Evolutionary conservation across 2,797 vertebrate genomes (phyloP).

Genomic region (Crenichthys baileyi): DNA sequence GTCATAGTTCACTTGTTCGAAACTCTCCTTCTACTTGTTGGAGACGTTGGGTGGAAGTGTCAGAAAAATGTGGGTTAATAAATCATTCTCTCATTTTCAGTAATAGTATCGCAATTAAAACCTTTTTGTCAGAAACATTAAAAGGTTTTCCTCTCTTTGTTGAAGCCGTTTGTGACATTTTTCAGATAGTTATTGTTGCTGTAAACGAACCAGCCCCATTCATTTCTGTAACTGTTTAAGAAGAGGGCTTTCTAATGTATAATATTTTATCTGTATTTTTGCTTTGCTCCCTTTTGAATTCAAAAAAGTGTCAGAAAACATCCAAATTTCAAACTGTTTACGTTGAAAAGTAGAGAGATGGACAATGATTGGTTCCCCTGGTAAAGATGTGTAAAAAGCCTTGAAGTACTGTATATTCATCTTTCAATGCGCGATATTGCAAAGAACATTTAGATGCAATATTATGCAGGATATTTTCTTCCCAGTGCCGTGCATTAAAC

Average conservation of each 20-base stretch:
- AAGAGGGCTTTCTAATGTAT: background rate
- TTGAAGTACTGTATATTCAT: background rate
- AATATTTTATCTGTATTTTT: no score
- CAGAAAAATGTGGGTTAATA: background rate
- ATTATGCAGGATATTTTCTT: background rate
- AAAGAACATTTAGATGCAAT: background rate
- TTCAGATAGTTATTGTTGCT: background rate
- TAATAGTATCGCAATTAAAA: background rate
- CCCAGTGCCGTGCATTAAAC: background rate
- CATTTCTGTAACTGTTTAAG: background rate
- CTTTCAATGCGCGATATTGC: background rate
- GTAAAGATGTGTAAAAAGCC: no score
- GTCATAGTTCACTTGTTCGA: no score
- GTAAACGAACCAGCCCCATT: background rate
- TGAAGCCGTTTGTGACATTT: background rate
- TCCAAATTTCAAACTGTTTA: no score
- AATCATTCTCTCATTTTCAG: background rate
- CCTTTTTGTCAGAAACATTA: background rate
- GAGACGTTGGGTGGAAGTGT: background rate
- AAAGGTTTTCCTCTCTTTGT: background rate
- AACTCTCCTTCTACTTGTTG: no score
- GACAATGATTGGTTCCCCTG: no score
- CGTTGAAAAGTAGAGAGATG: no score
- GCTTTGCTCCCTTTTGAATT: no score
- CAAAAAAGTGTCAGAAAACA: no score